A percentile compares a stretch with the other conserved stretches of the same genome.
Evolutionary conservation across 2,797 vertebrate genomes (phyloP).

Genomic region (Novumbra hubbsi): DNA sequence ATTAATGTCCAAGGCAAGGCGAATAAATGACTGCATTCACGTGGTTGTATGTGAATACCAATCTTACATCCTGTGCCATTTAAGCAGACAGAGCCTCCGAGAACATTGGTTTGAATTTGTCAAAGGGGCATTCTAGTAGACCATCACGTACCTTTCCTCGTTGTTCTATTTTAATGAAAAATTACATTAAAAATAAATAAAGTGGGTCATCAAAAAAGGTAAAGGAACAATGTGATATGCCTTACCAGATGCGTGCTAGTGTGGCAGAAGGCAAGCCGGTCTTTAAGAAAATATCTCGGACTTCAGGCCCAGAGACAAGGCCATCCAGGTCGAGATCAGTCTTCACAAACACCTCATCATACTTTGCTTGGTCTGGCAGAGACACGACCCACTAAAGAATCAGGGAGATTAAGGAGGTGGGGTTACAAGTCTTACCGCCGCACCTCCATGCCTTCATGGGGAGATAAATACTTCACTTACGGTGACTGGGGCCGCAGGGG

Average conservation of each 20-base stretch:
- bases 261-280: constrained; percentile 90
- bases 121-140: too few species aligned
- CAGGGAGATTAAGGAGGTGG: too few species aligned
- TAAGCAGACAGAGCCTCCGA: too few species aligned
- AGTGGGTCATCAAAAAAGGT: too few species aligned
- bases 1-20: background rate
- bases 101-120: too few species aligned
- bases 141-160: too few species aligned
- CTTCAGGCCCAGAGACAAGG: constrained; percentile 93
- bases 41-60: too few species aligned
- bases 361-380: constrained; percentile 89
- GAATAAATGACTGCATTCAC: too few species aligned
- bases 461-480: constrained; percentile 65
- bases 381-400: constrained; percentile 89
- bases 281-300: constrained; percentile 93
- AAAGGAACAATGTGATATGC: background rate
- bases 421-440: background rate
- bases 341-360: constrained; percentile 92
- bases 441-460: background rate
- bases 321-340: constrained; percentile 94
- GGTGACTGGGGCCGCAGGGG: constrained; percentile 54
- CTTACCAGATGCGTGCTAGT: constrained; percentile 94
- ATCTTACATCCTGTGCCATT: too few species aligned
- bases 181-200: too few species aligned
- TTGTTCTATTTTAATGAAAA: too few species aligned